Percentiles rank a stretch among this genome's conserved stretches.
phyloP scores from a whole-genome alignment of 2,113 vertebrate genomes.

The Sinocyclocheilus maitianheensis region DNA sequence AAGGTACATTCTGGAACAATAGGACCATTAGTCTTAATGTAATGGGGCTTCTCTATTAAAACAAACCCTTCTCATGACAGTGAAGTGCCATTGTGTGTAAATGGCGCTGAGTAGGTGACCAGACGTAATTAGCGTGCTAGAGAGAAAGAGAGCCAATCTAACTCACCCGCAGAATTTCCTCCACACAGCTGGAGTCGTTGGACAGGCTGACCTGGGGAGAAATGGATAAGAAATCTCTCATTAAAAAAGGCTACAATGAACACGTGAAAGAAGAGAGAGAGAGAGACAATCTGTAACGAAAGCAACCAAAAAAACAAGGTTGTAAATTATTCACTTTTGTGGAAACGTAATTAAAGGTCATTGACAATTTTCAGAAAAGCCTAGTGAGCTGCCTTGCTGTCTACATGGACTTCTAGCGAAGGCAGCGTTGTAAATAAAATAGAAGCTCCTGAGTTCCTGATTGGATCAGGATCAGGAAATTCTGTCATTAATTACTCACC shows the following conservation, averaged over 20 bases:
- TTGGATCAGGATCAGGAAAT: too few species aligned
- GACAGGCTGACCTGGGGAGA: slow-evolving; percentile 87
- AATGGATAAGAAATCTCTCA: slow-evolving; percentile 52
- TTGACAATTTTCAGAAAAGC: background rate
- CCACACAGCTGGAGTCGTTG: slow-evolving; percentile 94
- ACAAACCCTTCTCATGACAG: background rate
- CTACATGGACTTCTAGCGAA: too few species aligned
- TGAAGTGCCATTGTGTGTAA: slow-evolving; percentile 41
- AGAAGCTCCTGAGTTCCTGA: too few species aligned
- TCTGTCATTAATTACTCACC: too few species aligned
- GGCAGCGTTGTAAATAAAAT: too few species aligned
- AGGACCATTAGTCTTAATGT: background rate
- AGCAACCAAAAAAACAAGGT: background rate
- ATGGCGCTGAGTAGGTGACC: slow-evolving; percentile 18
- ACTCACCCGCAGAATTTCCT: slow-evolving; percentile 96
- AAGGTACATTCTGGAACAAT: slow-evolving; percentile 31
- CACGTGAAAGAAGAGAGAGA: slow-evolving; percentile 4
- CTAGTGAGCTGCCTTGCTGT: background rate
- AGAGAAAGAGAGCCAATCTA: slow-evolving; percentile 57
- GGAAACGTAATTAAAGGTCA: background rate
- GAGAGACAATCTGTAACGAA: background rate
- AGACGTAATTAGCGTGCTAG: slow-evolving; percentile 53
- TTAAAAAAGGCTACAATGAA: slow-evolving; percentile 21
- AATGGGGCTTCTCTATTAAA: slow-evolving; percentile 6
- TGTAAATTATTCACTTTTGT: slow-evolving; percentile 3